Percentiles rank a stretch among this genome's conserved stretches.
Evolutionary conservation across 2,113 vertebrate genomes (phyloP).

Genomic region (Hippolais icterina): DNA sequence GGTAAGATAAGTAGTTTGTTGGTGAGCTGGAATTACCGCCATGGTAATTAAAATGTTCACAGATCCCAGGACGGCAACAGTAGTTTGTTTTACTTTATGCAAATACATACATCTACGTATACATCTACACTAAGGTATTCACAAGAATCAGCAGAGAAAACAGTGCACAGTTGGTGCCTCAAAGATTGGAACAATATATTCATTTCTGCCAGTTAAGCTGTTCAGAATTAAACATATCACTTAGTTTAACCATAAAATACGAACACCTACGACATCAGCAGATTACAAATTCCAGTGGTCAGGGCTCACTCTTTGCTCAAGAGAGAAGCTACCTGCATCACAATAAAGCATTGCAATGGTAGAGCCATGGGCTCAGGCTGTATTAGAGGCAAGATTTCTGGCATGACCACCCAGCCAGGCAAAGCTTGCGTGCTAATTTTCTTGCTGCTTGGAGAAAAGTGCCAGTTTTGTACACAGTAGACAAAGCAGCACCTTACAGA

Average conservation of each 20-base stretch:
- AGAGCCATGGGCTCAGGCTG: neutral
- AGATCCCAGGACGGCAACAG: neutral
- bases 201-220: neutral
- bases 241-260: neutral
- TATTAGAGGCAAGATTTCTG: neutral
- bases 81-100: slow-evolving; percentile 23
- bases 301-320: neutral
- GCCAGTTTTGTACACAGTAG: neutral
- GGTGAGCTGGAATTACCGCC: neutral
- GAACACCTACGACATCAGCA: neutral
- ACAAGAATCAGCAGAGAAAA: slow-evolving; percentile 5
- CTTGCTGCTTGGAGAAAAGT: neutral
- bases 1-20: slow-evolving; percentile 7
- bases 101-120: neutral
- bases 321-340: neutral
- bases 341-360: neutral
- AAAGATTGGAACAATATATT: neutral
- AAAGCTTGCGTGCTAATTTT: neutral
- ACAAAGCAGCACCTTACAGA: neutral
- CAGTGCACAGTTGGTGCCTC: neutral
- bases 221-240: neutral
- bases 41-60: neutral
- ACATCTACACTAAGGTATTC: neutral
- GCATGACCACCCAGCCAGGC: neutral
- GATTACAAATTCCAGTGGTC: neutral